These are phyloP conservation scores for Miniopterus natalensis DNA, from an alignment of 2,113 vertebrate species.

Conservation along the genomic window DNA sequence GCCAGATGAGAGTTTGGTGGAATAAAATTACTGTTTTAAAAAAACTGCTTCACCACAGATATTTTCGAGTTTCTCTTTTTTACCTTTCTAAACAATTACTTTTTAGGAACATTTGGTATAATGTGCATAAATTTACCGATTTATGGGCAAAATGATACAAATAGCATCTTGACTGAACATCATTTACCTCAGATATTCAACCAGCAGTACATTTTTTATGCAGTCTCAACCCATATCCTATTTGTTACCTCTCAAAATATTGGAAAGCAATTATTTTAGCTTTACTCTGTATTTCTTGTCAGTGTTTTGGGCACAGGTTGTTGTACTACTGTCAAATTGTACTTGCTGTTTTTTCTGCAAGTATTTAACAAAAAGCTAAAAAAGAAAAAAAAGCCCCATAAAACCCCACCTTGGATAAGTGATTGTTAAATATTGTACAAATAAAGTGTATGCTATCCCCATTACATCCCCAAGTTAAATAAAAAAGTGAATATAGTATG, in stretches of 20 bases:
- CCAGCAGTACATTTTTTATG: slow-evolving; percentile 91
- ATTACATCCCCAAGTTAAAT: slow-evolving; percentile 88
- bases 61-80: slow-evolving; percentile 83
- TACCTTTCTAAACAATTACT: slow-evolving; percentile 80
- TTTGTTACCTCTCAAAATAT: slow-evolving; percentile 90
- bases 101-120: slow-evolving; percentile 88
- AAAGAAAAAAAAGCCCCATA: slow-evolving; percentile 78
- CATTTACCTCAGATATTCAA: slow-evolving; percentile 95
- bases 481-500: slow-evolving; percentile 92
- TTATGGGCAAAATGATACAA: slow-evolving; percentile 87
- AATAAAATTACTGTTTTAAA: slow-evolving; percentile 68
- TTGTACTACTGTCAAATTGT: slow-evolving; percentile 92
- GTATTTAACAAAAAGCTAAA: slow-evolving; percentile 87
- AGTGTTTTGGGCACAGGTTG: slow-evolving; percentile 92
- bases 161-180: slow-evolving; percentile 89
- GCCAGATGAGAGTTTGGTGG: slow-evolving; percentile 71
- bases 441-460: slow-evolving; percentile 94
- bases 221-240: slow-evolving; percentile 88
- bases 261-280: slow-evolving; percentile 89
- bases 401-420: slow-evolving; percentile 89
- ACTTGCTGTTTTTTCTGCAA: slow-evolving; percentile 91
- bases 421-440: slow-evolving; percentile 98
- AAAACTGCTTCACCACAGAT: slow-evolving; percentile 64
- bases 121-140: slow-evolving; percentile 79
- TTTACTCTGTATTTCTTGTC: slow-evolving; percentile 90